Percentiles rank a stretch among this genome's conserved stretches.
Evolutionary conservation across 2,888 invertebrate genomes (phyloP).

Genomic region (Drosophila trichaetosa): DNA sequence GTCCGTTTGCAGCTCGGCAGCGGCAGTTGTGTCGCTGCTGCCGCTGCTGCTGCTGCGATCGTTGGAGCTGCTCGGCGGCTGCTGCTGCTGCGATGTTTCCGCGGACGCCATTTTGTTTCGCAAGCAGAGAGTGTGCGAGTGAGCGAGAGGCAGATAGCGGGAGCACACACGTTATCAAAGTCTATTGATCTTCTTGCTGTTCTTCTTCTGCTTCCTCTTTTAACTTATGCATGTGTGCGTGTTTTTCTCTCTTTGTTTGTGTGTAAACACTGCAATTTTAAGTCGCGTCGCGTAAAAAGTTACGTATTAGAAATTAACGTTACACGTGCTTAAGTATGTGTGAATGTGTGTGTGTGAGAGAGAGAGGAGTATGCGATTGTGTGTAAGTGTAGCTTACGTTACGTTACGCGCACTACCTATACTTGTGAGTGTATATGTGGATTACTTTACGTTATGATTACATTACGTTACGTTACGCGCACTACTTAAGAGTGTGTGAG

Average conservation of each 20-base stretch:
- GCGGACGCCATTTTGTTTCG: conserved; percentile 64
- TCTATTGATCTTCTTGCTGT: conserved; percentile 33
- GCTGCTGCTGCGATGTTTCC: conserved; percentile 43
- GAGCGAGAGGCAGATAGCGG: conserved; percentile 6
- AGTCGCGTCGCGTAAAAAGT: conserved; percentile 38
- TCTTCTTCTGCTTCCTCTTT: neutral
- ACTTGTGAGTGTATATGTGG: neutral
- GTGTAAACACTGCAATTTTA: conserved; percentile 33
- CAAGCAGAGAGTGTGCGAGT: neutral
- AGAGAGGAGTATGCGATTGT: neutral
- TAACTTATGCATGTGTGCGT: conserved; percentile 20
- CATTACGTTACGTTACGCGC: neutral
- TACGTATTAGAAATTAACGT: conserved; percentile 33
- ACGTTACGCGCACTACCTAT: conserved; percentile 62
- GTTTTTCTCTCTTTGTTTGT: conserved; percentile 1
- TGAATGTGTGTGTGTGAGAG: neutral
- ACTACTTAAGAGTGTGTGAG: neutral
- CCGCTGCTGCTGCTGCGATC: conserved; percentile 31
- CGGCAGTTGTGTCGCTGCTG: conserved; percentile 9
- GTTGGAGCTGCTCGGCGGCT: conserved; percentile 3
- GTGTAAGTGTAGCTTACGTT: conserved; percentile 36
- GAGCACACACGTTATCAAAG: conserved; percentile 15
- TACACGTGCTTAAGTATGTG: conserved; percentile 19
- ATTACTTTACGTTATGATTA: too few species aligned
- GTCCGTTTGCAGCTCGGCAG: conserved; percentile 34